phyloP scores from a whole-genome alignment of 2,888 invertebrate species.

The Agrypnus murinus region DNA sequence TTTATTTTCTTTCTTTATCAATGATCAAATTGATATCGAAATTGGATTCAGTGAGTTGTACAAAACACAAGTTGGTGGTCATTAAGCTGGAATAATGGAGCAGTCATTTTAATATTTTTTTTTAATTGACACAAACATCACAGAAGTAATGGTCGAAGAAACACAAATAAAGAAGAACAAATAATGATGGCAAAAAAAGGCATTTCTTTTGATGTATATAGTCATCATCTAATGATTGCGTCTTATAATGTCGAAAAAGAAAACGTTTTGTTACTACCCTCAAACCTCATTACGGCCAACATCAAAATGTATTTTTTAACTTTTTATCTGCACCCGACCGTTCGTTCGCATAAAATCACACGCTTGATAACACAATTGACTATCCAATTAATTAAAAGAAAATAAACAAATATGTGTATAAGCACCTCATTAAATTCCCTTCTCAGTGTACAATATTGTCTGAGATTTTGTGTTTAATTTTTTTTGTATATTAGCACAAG shows the following conservation, averaged over 20 bases:
- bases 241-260: conserved; percentile 35
- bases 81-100: conserved; percentile 52
- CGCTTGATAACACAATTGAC: conserved; percentile 21
- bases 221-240: conserved; percentile 45
- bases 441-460: conserved; percentile 43
- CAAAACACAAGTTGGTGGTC: conserved; percentile 33
- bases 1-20: too few relatives aligned
- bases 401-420: conserved; percentile 19
- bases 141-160: conserved; percentile 48
- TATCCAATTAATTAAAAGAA: conserved; percentile 40
- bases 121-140: conserved; percentile 55
- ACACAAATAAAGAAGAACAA: conserved; percentile 43
- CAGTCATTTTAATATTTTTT: conserved; percentile 58
- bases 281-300: background rate
- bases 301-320: background rate
- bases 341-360: conserved; percentile 30
- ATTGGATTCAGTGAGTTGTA: conserved; percentile 8
- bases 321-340: conserved; percentile 11
- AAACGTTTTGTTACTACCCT: conserved; percentile 16
- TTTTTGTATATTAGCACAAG: conserved; percentile 56
- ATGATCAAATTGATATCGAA: too few relatives aligned
- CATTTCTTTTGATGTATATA: conserved; percentile 40
- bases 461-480: conserved; percentile 42
- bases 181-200: conserved; percentile 33
- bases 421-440: conserved; percentile 45